A percentile compares a stretch with the other conserved stretches of the same genome.
Evolutionary conservation across 2,113 vertebrate genomes (phyloP).

Genomic region (Albula glossodonta): DNA sequence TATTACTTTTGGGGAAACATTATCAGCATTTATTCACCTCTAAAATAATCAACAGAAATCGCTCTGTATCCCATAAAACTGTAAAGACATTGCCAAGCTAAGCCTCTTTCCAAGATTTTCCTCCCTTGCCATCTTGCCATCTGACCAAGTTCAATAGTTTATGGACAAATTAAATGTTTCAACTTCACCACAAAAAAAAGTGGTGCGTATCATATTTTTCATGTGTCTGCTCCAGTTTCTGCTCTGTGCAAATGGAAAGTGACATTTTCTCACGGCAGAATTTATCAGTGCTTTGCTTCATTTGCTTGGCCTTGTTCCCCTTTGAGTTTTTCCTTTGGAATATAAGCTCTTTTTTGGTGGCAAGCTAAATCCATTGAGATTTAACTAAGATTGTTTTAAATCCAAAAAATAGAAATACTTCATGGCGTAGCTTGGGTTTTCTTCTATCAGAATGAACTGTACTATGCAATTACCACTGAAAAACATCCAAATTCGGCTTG

Average conservation of each 20-base stretch:
- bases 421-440: neutral
- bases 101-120: neutral
- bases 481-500: neutral
- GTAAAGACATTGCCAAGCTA: neutral
- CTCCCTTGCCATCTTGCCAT: neutral
- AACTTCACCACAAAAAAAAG: neutral
- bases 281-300: neutral
- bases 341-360: neutral
- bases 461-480: neutral
- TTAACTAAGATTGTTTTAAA: neutral
- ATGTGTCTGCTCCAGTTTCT: constrained; percentile 4
- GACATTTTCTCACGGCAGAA: constrained; percentile 12
- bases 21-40: neutral
- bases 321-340: neutral
- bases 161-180: neutral
- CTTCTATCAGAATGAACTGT: neutral
- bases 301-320: neutral
- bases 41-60: neutral
- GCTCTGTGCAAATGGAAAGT: neutral
- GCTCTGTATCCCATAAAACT: neutral
- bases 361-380: neutral
- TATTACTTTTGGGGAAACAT: too few species aligned
- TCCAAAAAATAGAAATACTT: neutral
- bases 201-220: neutral
- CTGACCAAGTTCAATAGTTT: neutral